phyloP scores from a whole-genome alignment of 2,888 invertebrate genomes.

The Acleris emargana region DNA sequence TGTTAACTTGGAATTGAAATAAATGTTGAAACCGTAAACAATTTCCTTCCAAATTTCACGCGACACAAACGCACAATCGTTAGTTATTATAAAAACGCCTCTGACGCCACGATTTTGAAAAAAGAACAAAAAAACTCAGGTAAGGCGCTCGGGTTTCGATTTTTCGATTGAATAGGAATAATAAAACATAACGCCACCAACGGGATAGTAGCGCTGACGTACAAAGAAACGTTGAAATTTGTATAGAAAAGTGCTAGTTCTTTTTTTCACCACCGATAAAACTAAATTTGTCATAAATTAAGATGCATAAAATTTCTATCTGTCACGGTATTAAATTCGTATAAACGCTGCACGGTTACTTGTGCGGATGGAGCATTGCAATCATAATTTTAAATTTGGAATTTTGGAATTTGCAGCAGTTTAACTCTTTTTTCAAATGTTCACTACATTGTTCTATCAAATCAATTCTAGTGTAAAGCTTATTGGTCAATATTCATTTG shows the following conservation, averaged over 20 bases:
- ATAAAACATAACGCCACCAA: slow-evolving; percentile 22
- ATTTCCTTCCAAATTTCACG: slow-evolving; percentile 34
- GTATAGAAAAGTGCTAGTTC: slow-evolving; percentile 9
- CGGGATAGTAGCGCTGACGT: slow-evolving; percentile 1
- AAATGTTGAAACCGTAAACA: slow-evolving; percentile 22
- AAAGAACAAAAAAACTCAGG: slow-evolving; percentile 54
- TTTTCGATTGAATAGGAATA: slow-evolving; percentile 44
- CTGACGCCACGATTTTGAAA: slow-evolving; percentile 16
- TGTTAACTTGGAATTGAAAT: slow-evolving; percentile 22
- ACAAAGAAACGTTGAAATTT: neutral
- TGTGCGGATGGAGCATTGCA: slow-evolving; percentile 21
- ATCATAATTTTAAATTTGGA: slow-evolving; percentile 14
- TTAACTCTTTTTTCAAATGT: slow-evolving; percentile 1
- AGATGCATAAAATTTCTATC: slow-evolving; percentile 40
- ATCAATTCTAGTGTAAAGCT: neutral
- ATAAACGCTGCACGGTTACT: slow-evolving; percentile 13
- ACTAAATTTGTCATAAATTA: slow-evolving; percentile 27
- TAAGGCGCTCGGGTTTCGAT: slow-evolving; percentile 41
- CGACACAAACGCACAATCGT: slow-evolving; percentile 28
- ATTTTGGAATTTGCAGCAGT: slow-evolving; percentile 5
- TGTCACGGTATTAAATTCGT: slow-evolving; percentile 27
- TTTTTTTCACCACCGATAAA: slow-evolving; percentile 11
- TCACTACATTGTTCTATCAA: neutral
- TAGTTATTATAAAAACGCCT: slow-evolving; percentile 28
- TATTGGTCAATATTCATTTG: neutral